phyloP scores from a whole-genome alignment of 2,113 vertebrate species.

The Hypanus sabinus region DNA sequence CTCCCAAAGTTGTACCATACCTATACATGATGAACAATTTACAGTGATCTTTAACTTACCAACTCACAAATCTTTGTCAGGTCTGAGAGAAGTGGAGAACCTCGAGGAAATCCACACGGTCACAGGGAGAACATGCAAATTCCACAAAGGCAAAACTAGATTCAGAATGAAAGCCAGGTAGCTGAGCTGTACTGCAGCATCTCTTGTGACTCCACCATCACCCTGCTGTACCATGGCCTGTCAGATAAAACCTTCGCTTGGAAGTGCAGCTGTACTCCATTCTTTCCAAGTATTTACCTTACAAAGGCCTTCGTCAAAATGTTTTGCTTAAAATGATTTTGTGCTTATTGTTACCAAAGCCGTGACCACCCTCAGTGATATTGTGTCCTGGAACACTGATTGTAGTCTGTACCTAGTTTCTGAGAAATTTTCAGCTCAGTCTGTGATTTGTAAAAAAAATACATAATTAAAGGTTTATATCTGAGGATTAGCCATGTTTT shows the following conservation, averaged over 20 bases:
- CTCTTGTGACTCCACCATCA: too few relatives aligned
- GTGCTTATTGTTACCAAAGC: neutral
- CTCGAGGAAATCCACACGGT: too few relatives aligned
- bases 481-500: neutral
- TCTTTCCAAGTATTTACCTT: neutral
- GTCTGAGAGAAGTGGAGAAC: too few relatives aligned
- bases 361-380: too few relatives aligned
- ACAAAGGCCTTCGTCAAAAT: neutral
- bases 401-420: neutral
- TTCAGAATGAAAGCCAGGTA: too few relatives aligned
- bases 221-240: neutral
- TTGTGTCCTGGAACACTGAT: neutral
- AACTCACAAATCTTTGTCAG: too few relatives aligned
- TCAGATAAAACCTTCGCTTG: neutral
- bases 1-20: too few relatives aligned
- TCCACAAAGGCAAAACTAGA: too few relatives aligned
- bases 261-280: neutral
- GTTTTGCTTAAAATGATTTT: neutral
- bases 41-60: neutral
- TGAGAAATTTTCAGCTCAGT: neutral
- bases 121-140: too few relatives aligned
- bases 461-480: neutral
- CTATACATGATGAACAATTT: neutral
- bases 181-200: neutral
- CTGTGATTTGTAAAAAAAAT: neutral